Base-by-base conservation (phyloP, 2,888 invertebrate genomes). In the Galeruca laticollis region DNA sequence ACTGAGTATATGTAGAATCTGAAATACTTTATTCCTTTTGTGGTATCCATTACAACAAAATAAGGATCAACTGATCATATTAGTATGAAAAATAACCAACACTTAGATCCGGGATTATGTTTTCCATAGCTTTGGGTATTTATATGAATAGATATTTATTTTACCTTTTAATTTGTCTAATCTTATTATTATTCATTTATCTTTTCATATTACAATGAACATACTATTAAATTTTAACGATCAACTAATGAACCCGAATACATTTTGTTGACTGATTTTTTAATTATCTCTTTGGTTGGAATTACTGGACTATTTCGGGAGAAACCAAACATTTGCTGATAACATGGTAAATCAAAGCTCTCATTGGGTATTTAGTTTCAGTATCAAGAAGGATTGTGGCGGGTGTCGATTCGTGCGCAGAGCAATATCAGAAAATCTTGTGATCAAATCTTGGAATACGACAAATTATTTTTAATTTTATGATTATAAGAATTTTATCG, bases 341-440 rank as follows among this genome's bases (percentile, higher is more conserved):
- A 57, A 57, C 56, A 9, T 35, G 56, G 33, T 57, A 57, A 57
- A 57, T 57, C 56, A 57, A 57, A 57, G 56, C 35, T 57, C 31
- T 52, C 52, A 26, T 52, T 52, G 18, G 11, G 56, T 33, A 33
- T 57, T 57, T 35, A 35, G 35, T 33, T 57, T 57, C 35, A 35
- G 35, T 57, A 35, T 57, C 35, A 33, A 57, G 35, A 11, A 57
- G 18, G 4, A 35, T 9, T 57, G 35, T 15, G 35, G 18, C n/a
- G 8, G 1, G 18, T 35, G 18, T 31, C 35, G 31, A 18, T 35
- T 57, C 26, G 26, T 54, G 54, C 54, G 54, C 54, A 31, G 31
- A 4, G 40, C 20, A 31, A 31, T 15, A 26, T 54, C 20, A 21
- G 21, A 21, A 51, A 51, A 51, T 13, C 13, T 40, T 20, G 51